Base-by-base conservation (phyloP, 92 coral and sea anemone species). In the Hydrozoanthus gracilis region DNA sequence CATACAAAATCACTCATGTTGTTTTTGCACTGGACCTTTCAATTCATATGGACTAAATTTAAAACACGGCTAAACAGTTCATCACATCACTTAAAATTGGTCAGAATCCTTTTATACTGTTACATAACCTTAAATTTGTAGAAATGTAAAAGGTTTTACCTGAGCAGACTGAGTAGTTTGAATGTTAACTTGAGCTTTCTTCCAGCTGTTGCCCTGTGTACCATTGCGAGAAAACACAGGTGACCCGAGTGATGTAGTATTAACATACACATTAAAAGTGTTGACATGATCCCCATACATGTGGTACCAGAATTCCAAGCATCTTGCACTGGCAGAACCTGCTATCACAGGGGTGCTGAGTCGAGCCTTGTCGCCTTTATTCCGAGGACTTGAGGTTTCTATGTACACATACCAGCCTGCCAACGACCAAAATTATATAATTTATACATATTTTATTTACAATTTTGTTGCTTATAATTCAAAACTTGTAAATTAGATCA, bases 231-330 rank as follows among this genome's bases (percentile, higher is more conserved):
- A 78, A 90, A 91, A 92, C 44, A 94, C 87, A 0, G 93, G 87
- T 52, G 54, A 54, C 13, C 94, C 94, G 44, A 87, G 90, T 87
- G 92, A 76, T 68, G 95, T 62, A 50, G 82, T 61, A 70, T 94
- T 94, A 78, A 89, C 44, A 39, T 93, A 91, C 44, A 95, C 95
- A 75, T 79, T 82, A 4, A 95, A 82, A 8, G 93, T 60, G 17
- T 86, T 90, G 2, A 95, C 74, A 7, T 86, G 88, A 4, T 92
- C 93, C 2, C 98, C 98, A 84, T 90, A 93, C 94, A 95, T 94
- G 87, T 95, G 93, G 61, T 93, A 92, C 98, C 98, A 95, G 82
- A 95, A 95, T 8, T 56, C 74, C 78, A 95, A 79, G 79, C 98
- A 95, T 72, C 85, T 94, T 14, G 87, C 68, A 83, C 55, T 91